Percentiles rank a stretch among this genome's conserved stretches.
Evolutionary conservation across 2,888 invertebrate species (phyloP).

Genomic region (Meloe dianella): DNA sequence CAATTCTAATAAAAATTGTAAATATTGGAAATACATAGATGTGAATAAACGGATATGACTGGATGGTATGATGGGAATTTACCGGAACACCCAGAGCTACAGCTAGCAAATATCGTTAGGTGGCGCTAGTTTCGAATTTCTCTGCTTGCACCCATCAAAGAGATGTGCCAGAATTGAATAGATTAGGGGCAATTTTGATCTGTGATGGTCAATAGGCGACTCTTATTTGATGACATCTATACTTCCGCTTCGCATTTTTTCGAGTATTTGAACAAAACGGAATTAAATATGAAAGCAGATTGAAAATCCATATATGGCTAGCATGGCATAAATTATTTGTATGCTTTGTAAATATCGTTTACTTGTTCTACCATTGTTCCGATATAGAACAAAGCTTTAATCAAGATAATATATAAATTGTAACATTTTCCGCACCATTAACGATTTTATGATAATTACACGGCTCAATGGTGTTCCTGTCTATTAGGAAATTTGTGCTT

Average conservation of each 20-base stretch:
- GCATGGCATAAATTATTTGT: background rate
- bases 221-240: background rate
- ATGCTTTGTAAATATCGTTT: background rate
- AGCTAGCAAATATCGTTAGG: background rate
- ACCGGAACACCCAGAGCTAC: constrained; percentile 3
- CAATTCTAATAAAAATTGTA: background rate
- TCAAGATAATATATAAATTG: background rate
- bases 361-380: background rate
- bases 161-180: background rate
- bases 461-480: background rate
- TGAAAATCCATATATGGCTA: background rate
- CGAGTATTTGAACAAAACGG: background rate
- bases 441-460: background rate
- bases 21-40: background rate
- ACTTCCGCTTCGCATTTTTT: too few species aligned
- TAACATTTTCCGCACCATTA: background rate
- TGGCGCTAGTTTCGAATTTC: background rate
- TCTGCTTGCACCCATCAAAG: background rate
- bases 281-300: background rate
- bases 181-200: background rate
- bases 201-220: background rate
- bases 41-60: background rate
- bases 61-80: background rate
- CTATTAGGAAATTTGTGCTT: background rate
- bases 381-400: background rate